A percentile compares a stretch with the other conserved stretches of the same genome.
Conservation (phyloP, 2,113 vertebrate genomes). For the Limanda limanda region DNA sequence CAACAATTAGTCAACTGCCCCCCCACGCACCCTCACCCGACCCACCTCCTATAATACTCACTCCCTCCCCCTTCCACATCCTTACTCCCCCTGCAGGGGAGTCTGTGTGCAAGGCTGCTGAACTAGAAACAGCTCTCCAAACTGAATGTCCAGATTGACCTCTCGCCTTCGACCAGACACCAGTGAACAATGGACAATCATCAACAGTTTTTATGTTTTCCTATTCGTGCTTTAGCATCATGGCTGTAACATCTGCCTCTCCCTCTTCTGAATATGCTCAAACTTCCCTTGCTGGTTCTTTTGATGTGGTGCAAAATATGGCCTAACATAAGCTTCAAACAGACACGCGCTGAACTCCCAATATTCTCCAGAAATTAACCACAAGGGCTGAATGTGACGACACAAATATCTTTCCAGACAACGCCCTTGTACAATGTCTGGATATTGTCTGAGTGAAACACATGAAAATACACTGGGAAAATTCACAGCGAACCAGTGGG, state of each 20-base stretch:
- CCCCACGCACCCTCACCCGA: too few species aligned
- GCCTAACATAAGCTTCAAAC: too few species aligned
- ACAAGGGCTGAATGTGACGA: too few species aligned
- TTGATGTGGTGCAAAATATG: too few species aligned
- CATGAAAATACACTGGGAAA: too few species aligned
- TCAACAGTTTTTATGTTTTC: not conserved
- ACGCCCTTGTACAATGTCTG: too few species aligned
- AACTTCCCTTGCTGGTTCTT: not conserved
- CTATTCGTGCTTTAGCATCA: not conserved
- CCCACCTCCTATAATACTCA: conserved; percentile 3
- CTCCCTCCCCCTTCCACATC: not conserved
- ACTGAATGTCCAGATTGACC: conserved; percentile 17
- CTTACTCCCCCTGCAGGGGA: conserved; percentile 32
- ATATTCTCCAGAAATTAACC: too few species aligned
- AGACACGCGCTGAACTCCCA: too few species aligned
- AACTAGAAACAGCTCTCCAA: conserved; percentile 44
- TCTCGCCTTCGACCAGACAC: not conserved
- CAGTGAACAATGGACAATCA: not conserved
- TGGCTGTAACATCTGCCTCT: not conserved
- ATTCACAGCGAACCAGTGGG: too few species aligned
- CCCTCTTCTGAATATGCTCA: not conserved
- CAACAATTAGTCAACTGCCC: conserved; percentile 64
- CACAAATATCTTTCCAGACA: too few species aligned
- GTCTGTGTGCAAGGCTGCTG: conserved; percentile 43
- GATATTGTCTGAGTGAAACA: too few species aligned